Evolutionary conservation across 1,140 invertebrate species (phyloP).

Genomic region (Ephestia elutella): DNA sequence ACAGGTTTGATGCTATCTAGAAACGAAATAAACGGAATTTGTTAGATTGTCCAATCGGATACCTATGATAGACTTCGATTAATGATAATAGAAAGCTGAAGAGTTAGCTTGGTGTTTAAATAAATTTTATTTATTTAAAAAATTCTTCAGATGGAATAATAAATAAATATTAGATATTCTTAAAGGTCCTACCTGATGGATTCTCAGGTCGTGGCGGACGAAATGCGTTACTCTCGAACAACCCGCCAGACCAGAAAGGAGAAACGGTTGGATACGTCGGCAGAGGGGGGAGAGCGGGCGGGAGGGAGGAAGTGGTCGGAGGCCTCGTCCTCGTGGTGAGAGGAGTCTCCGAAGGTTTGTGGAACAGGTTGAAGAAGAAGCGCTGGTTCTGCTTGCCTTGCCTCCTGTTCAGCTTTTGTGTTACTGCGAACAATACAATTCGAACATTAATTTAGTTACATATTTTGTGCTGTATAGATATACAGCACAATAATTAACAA

Average conservation of each 20-base stretch:
- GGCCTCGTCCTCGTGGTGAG: not conserved
- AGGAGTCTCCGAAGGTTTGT: constrained; percentile 11
- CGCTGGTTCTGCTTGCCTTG: constrained; percentile 27
- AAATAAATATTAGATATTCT: too few species aligned
- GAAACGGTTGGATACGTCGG: constrained; percentile 30
- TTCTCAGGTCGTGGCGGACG: constrained; percentile 34
- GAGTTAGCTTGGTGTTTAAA: too few species aligned
- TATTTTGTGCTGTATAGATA: too few species aligned
- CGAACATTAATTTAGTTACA: too few species aligned
- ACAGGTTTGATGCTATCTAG: constrained; percentile 56
- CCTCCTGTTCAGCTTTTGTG: constrained; percentile 27
- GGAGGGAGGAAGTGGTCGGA: not conserved
- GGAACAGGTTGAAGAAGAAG: constrained; percentile 24
- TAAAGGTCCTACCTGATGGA: constrained; percentile 54
- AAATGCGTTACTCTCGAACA: constrained; percentile 44
- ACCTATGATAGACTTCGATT: too few species aligned
- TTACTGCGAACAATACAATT: constrained; percentile 23
- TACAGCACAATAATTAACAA: too few species aligned
- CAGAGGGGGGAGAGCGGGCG: not conserved
- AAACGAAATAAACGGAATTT: constrained; percentile 14
- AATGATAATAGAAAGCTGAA: too few species aligned
- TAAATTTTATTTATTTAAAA: too few species aligned
- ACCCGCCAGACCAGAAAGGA: constrained; percentile 44
- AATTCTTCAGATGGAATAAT: too few species aligned
- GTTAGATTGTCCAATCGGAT: not conserved